Evolutionary conservation across 2,888 invertebrate species (phyloP), one percentile per base, ranked within the genome.

Genomic region (Napeogenes sylphis): DNA sequence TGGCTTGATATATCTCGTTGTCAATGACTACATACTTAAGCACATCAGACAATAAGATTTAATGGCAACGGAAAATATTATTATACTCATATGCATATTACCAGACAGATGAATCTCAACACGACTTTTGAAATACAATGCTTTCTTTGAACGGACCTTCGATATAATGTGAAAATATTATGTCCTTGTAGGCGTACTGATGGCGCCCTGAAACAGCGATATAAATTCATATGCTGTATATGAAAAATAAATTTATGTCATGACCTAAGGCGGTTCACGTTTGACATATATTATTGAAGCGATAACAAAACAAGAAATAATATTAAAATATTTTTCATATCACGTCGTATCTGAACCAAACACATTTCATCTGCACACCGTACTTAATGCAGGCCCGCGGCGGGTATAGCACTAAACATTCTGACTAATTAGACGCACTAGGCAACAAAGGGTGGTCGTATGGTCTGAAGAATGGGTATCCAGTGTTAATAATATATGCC

Each of bases 401-500:
- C 87, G 75, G 77, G 81, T 79, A 80, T 78, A 80, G 80, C 77
- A 82, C 87, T 89, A 88, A 90, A 85, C 85, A 85, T 87, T 76
- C 85, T 87, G 88, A 89, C 90, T 90, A 90, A 90, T 90, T 89
- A 90, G 90, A 85, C 81, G 85, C 84, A 85, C 87, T 84, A 83
- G 79, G 81, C 84, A 87, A 89, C 87, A 87, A 88, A 87, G 82
- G 77, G 78, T 79, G 75, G 80, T 70, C 71, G 61, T 68, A 75
- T 76, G 74, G 72, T 76, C 70, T 65, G 54, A 70, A 63, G 61
- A 60, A 63, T 42, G 68, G 62, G 59, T 77, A 54, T 71, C 35
- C 10, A 65, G 55, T 53, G 45, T 55, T 10, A 70, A 21, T 63
- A 74, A 72, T 73, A 21, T 80, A 66, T 70, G 72, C 80, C 77